Percentiles rank a stretch among this genome's conserved stretches.
Evolutionary conservation across 2,797 vertebrate species (phyloP).

Genomic region (Leuciscus waleckii): DNA sequence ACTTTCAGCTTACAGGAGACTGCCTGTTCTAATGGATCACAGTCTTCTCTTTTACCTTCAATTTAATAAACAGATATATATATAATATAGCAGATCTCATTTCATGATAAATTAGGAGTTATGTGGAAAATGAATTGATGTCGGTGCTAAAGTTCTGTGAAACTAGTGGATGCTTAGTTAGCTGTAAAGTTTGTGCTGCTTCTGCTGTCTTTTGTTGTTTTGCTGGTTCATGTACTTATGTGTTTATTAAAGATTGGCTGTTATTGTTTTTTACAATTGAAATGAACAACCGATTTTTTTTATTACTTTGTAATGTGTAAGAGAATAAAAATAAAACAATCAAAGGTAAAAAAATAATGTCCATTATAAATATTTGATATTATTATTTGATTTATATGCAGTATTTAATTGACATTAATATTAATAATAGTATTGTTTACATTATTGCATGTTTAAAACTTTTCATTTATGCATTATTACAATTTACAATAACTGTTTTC

Average conservation of each 20-base stretch:
- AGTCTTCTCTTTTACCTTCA: slow-evolving; percentile 37
- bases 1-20: slow-evolving; percentile 34
- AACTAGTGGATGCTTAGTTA: not conserved
- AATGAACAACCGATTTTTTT: not conserved
- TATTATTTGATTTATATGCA: not conserved
- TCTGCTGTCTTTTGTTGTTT: not conserved
- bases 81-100: slow-evolving; percentile 1
- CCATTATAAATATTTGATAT: not conserved
- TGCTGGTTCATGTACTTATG: slow-evolving; percentile 28
- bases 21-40: slow-evolving; percentile 28
- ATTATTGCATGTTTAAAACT: not conserved
- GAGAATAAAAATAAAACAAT: too few species aligned
- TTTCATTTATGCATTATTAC: not conserved
- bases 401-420: not conserved
- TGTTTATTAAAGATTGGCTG: not conserved
- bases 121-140: slow-evolving; percentile 23
- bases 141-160: not conserved
- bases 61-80: not conserved
- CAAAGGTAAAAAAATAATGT: not conserved
- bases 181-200: slow-evolving; percentile 9
- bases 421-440: not conserved
- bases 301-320: too few species aligned
- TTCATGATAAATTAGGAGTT: slow-evolving; percentile 8
- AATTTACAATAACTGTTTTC: not conserved
- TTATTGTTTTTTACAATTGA: not conserved